phyloP scores from a whole-genome alignment of 1,140 invertebrate genomes.

The Leptonema lineaticorne region DNA sequence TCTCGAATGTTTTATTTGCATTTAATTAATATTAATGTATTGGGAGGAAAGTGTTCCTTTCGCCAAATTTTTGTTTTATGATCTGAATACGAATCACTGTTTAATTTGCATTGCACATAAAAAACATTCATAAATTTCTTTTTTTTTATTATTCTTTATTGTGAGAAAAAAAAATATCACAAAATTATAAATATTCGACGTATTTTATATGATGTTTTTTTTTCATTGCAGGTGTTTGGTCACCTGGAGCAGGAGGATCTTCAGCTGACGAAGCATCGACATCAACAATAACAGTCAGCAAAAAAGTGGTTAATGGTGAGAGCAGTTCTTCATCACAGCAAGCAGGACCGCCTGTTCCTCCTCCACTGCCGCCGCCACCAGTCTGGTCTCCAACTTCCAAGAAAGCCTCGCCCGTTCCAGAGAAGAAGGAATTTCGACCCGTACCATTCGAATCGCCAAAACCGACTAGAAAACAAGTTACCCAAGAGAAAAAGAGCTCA shows the following conservation, averaged over 20 bases:
- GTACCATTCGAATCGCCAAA: slow-evolving; percentile 61
- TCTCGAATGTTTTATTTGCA: too few relatives aligned
- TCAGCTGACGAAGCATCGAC: slow-evolving; percentile 1
- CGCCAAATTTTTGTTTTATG: background rate
- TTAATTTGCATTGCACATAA: background rate
- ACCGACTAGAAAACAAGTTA: slow-evolving; percentile 45
- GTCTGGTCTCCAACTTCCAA: slow-evolving; percentile 69
- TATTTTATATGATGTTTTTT: too few relatives aligned
- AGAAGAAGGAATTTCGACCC: slow-evolving; percentile 59
- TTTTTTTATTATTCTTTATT: background rate
- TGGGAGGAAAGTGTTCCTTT: background rate
- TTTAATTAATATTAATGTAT: background rate
- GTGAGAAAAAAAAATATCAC: background rate
- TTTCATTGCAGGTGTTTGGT: slow-evolving; percentile 54
- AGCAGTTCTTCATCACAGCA: background rate
- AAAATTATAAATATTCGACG: too few relatives aligned
- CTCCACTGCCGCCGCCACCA: slow-evolving; percentile 62
- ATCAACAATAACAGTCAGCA: background rate
- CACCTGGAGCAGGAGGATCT: slow-evolving; percentile 45
- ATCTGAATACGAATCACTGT: background rate
- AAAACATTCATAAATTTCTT: background rate
- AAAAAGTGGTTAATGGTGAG: slow-evolving; percentile 8
- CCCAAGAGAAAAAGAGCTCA: slow-evolving; percentile 20
- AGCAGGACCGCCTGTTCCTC: slow-evolving; percentile 50
- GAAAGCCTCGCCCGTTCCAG: slow-evolving; percentile 45